Evolutionary conservation across 1,140 invertebrate genomes (phyloP), one percentile per base, ranked within the genome.

Genomic region (Drosophila mauritiana): DNA sequence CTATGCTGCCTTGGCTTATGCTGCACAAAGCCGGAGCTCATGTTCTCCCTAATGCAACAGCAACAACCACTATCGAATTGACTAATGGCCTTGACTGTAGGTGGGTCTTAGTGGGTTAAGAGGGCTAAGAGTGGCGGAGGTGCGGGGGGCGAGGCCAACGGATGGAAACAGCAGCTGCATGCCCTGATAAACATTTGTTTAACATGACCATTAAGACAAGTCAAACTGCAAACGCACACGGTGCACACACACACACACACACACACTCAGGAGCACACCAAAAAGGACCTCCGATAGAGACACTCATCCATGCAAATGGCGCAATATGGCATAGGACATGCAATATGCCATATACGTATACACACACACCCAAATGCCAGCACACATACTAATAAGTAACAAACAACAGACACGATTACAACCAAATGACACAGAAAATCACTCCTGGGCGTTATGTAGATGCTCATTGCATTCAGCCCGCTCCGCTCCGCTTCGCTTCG

Each of bases 131-230:
- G 42, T 22, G 20, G 31, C 8, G 61, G 64, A 31, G 25, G 0
- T 1, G 20, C 20, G 25, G 25, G 25, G 27, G 27, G 27, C 1
- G 7, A 36, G n/a, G 27, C n/a, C 51, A 34, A 48, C 54, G 63
- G 48, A 55, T 56, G 67, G 42, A 40, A 57, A 63, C 56, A 75
- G 82, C 83, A 88, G 83, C 83, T 88, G 83, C 83, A 88, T 80
- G 83, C 83, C 83, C 86, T 88, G 83, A 88, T 88, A 88, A 88
- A 88, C 83, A 88, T 88, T 88, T 88, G 83, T 88, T 88, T 88
- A 88, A 88, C 83, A 88, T 88, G 83, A 89, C 84, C 84, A 88
- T 88, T 88, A 88, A 88, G 83, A 80, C 83, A 88, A 88, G 83
- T 88, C 83, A 88, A 88, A 89, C 84, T 89, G 75, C 83, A 82